Base-by-base conservation (phyloP, 2,888 invertebrate species). In the Stenodema calcarata region DNA sequence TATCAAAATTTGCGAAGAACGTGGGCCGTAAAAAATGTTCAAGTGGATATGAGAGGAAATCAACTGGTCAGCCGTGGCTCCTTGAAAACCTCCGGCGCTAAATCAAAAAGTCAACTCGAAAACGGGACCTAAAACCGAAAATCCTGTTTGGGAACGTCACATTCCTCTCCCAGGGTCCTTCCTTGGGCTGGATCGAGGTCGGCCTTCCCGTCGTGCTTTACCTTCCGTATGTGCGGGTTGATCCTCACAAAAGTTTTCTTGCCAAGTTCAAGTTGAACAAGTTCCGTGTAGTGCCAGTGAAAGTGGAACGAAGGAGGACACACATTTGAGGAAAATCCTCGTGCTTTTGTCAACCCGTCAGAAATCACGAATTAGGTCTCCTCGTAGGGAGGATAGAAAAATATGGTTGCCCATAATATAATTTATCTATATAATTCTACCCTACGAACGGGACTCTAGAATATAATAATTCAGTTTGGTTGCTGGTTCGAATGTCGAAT, bases 41-140 rank as follows among this genome's bases (percentile, higher is more conserved):
- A 42, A 11, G 42, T 42, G 42, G 42, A 42, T 42, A 42, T 42
- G 16, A 14, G 47, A 47, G 47, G 23, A 23, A 23, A 62, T 62
- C 62, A 62, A 62, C 62, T 62, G 62, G 62, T 62, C 62, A 62
- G 35, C 7, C 35, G 35, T 2, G 62, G 62, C 35, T 28, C 12
- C 73, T 73, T 16, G 73, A 73, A 41, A 41, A n/a, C n/a, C 73
- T 18, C n/a, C 73, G 27, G 44, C 47, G 78, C 78, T 78, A 78
- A 78, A 78, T 78, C 78, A 47, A 78, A 73, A 78, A 78, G 78
- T 78, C 78, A 78, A 78, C 78, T 78, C 47, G 42, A 78, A 78
- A 78, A 78, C 78, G 78, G 78, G 78, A 78, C 78, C 78, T 78
- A 41, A 78, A 78, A 78, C 27, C 44, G 42, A 78, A 27, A 78